These are phyloP conservation scores for Nowickia ferox DNA, from an alignment of 2,888 invertebrate genomes.

Conservation along the genomic window DNA sequence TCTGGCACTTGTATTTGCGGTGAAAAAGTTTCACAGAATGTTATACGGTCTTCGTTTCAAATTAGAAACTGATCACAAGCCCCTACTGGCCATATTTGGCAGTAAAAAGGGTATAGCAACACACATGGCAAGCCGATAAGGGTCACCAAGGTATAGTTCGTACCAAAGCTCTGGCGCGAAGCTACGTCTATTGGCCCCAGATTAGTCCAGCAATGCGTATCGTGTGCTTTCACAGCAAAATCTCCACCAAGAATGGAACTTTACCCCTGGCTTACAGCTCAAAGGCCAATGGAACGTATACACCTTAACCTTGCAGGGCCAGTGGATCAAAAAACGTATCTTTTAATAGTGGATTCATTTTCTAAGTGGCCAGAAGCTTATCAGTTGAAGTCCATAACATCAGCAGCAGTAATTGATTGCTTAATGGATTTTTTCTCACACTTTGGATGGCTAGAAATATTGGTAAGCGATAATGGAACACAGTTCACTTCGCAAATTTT, in stretches of 20 bases:
- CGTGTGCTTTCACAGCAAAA: background rate
- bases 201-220: background rate
- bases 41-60: too few relatives aligned
- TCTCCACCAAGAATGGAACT: background rate
- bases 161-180: background rate
- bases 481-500: background rate
- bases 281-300: background rate
- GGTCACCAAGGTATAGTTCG: background rate
- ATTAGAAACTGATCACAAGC: too few relatives aligned
- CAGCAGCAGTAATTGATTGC: background rate
- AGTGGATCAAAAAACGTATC: background rate
- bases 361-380: too few relatives aligned
- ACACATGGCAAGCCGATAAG: too few relatives aligned
- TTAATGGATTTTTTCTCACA: background rate
- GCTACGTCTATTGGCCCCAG: background rate
- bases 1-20: conserved; percentile 35
- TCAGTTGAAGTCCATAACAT: too few relatives aligned
- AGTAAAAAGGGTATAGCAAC: too few relatives aligned
- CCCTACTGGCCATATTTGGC: too few relatives aligned
- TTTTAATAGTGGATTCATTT: too few relatives aligned
- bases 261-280: background rate
- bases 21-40: too few relatives aligned
- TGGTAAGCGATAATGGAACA: background rate
- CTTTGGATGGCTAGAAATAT: background rate
- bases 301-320: background rate